Conservation (phyloP, 2,888 invertebrate genomes). For the Hypena proboscidalis region DNA sequence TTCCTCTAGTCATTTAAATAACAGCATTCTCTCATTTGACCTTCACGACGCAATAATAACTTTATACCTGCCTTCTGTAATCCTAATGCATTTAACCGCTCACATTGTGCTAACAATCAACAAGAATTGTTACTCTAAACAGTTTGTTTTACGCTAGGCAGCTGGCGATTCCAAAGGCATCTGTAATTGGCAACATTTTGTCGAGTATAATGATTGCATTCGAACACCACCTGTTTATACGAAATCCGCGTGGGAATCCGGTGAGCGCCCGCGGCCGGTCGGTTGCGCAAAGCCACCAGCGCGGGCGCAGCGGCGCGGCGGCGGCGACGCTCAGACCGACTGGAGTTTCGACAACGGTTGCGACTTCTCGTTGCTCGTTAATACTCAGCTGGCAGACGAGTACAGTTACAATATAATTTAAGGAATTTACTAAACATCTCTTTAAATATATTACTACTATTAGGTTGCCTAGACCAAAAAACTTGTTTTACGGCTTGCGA, state of each 20-base stretch:
- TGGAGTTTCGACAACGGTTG: slow-evolving; percentile 58
- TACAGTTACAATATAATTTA: slow-evolving; percentile 40
- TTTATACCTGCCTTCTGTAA: slow-evolving; percentile 15
- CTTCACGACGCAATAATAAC: slow-evolving; percentile 30
- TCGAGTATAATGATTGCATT: slow-evolving; percentile 61
- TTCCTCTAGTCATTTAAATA: slow-evolving; percentile 37
- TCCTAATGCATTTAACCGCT: slow-evolving; percentile 28
- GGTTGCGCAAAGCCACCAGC: slow-evolving; percentile 66
- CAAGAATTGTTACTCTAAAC: slow-evolving; percentile 30
- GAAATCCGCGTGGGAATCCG: slow-evolving; percentile 84
- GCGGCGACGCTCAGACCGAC: slow-evolving; percentile 39
- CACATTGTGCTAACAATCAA: slow-evolving; percentile 39
- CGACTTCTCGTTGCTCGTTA: slow-evolving; percentile 50
- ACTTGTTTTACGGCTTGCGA: slow-evolving; percentile 31
- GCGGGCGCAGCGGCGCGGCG: slow-evolving; percentile 23
- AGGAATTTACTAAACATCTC: slow-evolving; percentile 27
- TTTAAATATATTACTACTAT: slow-evolving; percentile 30
- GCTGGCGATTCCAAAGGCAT: slow-evolving; percentile 48
- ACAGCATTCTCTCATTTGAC: slow-evolving; percentile 43
- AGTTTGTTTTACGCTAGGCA: slow-evolving; percentile 30
- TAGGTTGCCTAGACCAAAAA: slow-evolving; percentile 30
- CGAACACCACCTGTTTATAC: slow-evolving; percentile 74
- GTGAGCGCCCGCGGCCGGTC: slow-evolving; percentile 56
- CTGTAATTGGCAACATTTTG: slow-evolving; percentile 61
- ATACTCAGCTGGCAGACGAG: slow-evolving; percentile 43